Percentiles rank a stretch among this genome's conserved stretches.
phyloP scores from a whole-genome alignment of 2,113 vertebrate species.

The human region GRCh38 chr6:169912501-169913000 shows the following conservation, averaged over 20 bases:
- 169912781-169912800: not conserved
- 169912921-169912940: not conserved
- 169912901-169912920: not conserved
- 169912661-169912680: not conserved
- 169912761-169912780: not conserved
- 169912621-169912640: too few relatives aligned
- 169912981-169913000: not conserved
- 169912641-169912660: not conserved
- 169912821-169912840: not conserved
- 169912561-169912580: not conserved
- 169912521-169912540: too few relatives aligned
- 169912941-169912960: not conserved
- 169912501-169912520: too few relatives aligned
- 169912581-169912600: not conserved
- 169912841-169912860: accelerated
- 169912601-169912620: not conserved
- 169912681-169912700: too few relatives aligned
- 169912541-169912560: too few relatives aligned
- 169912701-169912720: not conserved
- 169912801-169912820: not conserved
- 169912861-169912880: accelerated
- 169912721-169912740: not conserved
- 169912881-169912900: not conserved
- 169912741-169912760: not conserved
- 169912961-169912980: not conserved